phyloP scores from a whole-genome alignment of 2,797 vertebrate genomes.

The Orestias chungarensis region DNA sequence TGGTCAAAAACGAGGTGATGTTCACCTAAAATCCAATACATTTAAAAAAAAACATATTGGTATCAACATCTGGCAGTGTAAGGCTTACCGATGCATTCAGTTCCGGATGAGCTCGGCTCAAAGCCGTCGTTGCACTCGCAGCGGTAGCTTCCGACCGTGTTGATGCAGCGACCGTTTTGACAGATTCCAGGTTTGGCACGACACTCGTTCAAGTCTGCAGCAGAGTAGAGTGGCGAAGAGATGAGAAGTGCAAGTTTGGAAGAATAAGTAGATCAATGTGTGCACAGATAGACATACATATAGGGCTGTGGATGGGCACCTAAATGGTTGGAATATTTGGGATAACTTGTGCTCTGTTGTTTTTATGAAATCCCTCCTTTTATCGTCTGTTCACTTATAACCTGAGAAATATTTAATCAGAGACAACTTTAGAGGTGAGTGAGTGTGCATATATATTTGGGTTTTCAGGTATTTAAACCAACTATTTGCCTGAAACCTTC shows the following conservation, averaged over 20 bases:
- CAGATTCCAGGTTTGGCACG: slow-evolving; percentile 88
- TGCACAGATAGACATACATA: neutral
- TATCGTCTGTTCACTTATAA: neutral
- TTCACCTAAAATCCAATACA: neutral
- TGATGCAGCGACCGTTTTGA: slow-evolving; percentile 89
- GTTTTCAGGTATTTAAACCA: neutral
- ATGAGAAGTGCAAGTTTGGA: neutral
- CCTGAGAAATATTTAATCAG: slow-evolving; percentile 1
- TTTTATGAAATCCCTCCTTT: neutral
- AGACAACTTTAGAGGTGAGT: neutral
- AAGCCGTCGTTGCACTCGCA: slow-evolving; percentile 93
- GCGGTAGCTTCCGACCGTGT: slow-evolving; percentile 89
- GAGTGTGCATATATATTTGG: neutral
- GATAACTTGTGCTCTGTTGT: neutral
- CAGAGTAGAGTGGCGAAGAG: slow-evolving; percentile 13
- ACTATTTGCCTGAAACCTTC: neutral
- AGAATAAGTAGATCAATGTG: neutral
- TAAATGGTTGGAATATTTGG: neutral
- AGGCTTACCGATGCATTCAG: slow-evolving; percentile 88
- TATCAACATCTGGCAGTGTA: neutral
- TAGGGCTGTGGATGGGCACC: neutral
- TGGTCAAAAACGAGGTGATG: neutral
- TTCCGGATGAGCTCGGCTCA: slow-evolving; percentile 85
- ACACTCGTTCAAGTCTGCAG: slow-evolving; percentile 92
- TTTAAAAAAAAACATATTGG: neutral